Conservation (phyloP, 2,113 vertebrate species). For the Nycticorax nycticorax region DNA sequence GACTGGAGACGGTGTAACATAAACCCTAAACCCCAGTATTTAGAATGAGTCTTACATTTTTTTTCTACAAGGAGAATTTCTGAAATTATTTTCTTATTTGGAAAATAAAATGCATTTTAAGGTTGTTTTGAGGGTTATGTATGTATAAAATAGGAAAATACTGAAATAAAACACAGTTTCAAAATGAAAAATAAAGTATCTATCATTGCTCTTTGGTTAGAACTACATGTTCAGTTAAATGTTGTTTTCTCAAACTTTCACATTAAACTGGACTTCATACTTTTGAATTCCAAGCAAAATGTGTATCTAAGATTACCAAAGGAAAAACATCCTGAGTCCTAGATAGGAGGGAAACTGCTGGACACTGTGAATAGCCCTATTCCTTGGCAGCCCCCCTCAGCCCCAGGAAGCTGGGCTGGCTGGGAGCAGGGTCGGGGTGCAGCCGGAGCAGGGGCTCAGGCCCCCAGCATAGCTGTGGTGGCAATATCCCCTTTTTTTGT, state of each 20-base stretch:
- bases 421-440: fast-evolving
- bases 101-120: not conserved
- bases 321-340: not conserved
- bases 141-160: not conserved
- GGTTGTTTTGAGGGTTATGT: not conserved
- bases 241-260: not conserved
- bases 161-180: not conserved
- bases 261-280: not conserved
- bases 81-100: not conserved
- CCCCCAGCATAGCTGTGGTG: too few species aligned
- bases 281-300: not conserved
- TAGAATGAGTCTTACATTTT: fast-evolving
- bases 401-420: not conserved
- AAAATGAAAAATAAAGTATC: not conserved
- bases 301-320: not conserved
- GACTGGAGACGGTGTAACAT: not conserved
- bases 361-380: not conserved
- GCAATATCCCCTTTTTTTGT: not conserved
- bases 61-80: not conserved
- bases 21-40: not conserved
- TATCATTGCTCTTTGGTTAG: not conserved
- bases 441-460: not conserved
- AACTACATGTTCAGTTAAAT: not conserved
- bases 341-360: not conserved
- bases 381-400: not conserved